Evolutionary conservation across 2,113 vertebrate genomes (phyloP).

Genomic region (Solenodon paradoxus): DNA sequence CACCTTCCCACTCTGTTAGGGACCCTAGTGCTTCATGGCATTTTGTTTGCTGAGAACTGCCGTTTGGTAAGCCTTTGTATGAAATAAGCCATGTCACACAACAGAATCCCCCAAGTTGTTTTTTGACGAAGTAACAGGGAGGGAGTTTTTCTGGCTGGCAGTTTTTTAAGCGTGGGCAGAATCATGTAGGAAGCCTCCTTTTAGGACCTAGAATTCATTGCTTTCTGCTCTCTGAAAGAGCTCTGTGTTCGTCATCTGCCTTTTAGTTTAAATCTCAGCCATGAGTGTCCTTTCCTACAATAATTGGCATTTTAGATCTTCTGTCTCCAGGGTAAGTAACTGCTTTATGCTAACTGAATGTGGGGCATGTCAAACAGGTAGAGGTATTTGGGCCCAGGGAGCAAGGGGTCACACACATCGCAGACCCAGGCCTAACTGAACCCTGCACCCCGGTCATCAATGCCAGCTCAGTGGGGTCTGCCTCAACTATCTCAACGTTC

Average conservation of each 20-base stretch:
- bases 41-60: no score
- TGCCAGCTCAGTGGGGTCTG: background rate
- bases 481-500: background rate
- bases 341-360: background rate
- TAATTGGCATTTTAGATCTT: background rate
- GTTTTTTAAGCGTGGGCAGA: background rate
- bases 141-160: background rate
- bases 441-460: fast-evolving
- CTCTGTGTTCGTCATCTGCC: background rate
- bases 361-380: background rate
- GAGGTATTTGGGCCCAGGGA: background rate
- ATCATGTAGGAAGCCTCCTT: background rate
- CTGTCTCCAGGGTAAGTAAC: background rate
- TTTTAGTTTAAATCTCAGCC: background rate
- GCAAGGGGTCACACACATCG: background rate
- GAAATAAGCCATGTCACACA: background rate
- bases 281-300: background rate
- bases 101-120: background rate
- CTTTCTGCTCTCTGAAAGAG: background rate
- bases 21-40: background rate
- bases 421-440: background rate
- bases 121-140: background rate
- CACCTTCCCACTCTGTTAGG: no score
- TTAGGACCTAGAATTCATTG: background rate
- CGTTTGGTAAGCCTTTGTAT: background rate